Conservation (phyloP, 1,140 invertebrate genomes). For the Cherax destructor region DNA sequence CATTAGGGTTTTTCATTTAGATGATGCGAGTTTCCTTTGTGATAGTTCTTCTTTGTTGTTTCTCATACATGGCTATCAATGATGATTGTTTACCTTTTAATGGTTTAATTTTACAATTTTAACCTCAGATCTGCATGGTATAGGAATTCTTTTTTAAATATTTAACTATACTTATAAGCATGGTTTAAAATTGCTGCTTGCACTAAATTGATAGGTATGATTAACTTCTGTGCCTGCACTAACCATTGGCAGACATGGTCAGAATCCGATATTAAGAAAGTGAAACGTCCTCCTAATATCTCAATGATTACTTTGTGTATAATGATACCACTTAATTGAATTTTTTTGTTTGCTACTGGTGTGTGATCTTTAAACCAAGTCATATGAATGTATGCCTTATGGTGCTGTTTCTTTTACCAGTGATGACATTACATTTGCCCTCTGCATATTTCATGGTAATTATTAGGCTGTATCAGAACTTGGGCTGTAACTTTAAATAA, state of each 20-base stretch:
- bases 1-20: no score
- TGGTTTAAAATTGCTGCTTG: background rate
- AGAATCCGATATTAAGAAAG: background rate
- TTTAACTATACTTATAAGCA: background rate
- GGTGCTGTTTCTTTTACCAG: no score
- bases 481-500: no score
- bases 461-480: no score
- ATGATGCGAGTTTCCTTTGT: no score
- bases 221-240: background rate
- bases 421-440: background rate
- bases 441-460: no score
- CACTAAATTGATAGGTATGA: background rate
- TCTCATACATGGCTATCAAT: background rate
- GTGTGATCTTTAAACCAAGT: background rate
- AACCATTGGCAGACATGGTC: slow-evolving; percentile 1
- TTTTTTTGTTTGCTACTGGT: background rate
- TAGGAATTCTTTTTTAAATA: background rate
- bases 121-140: background rate
- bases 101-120: background rate
- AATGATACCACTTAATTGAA: background rate
- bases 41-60: background rate
- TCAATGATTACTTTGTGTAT: background rate
- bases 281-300: background rate
- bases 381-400: background rate
- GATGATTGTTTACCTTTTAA: background rate